phyloP scores from a whole-genome alignment of 2,888 invertebrate genomes.

The Drosophila birchii region DNA sequence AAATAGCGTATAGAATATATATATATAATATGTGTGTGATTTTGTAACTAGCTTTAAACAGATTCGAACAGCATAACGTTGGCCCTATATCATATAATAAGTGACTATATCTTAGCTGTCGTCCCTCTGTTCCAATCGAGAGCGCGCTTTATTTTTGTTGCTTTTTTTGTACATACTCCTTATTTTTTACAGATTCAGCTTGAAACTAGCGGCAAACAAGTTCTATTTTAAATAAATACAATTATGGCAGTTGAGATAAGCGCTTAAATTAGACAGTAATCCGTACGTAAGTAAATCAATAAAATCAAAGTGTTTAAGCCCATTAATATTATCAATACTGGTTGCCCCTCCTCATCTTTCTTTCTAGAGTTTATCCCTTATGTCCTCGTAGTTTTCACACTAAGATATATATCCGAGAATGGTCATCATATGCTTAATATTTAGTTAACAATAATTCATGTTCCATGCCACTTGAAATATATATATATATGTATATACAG shows the following conservation, averaged over 20 bases:
- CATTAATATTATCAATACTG: conserved; percentile 66
- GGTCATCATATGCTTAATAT: conserved; percentile 74
- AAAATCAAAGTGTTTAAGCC: conserved; percentile 37
- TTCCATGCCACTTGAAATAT: conserved; percentile 37
- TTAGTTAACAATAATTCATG: conserved; percentile 72
- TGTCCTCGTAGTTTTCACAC: conserved; percentile 28
- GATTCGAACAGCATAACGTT: conserved; percentile 67
- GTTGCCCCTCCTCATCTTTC: conserved; percentile 27
- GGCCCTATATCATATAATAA: conserved; percentile 34
- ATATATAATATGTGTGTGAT: conserved; percentile 25
- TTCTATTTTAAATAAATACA: conserved; percentile 52
- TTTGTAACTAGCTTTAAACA: conserved; percentile 68
- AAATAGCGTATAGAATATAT: conserved; percentile 47
- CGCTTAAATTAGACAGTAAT: conserved; percentile 61
- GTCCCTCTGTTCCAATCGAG: conserved; percentile 16
- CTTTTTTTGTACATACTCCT: conserved; percentile 44
- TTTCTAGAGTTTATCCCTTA: conserved; percentile 13
- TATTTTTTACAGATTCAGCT: conserved; percentile 46
- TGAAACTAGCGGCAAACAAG: conserved; percentile 45
- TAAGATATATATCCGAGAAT: conserved; percentile 42
- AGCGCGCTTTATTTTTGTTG: conserved; percentile 8
- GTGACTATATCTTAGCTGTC: conserved; percentile 3
- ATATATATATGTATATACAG: conserved; percentile 22
- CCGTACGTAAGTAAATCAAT: conserved; percentile 16
- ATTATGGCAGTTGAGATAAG: conserved; percentile 73